phyloP scores from a whole-genome alignment of 1,140 invertebrate genomes.

The Plodia interpunctella region DNA sequence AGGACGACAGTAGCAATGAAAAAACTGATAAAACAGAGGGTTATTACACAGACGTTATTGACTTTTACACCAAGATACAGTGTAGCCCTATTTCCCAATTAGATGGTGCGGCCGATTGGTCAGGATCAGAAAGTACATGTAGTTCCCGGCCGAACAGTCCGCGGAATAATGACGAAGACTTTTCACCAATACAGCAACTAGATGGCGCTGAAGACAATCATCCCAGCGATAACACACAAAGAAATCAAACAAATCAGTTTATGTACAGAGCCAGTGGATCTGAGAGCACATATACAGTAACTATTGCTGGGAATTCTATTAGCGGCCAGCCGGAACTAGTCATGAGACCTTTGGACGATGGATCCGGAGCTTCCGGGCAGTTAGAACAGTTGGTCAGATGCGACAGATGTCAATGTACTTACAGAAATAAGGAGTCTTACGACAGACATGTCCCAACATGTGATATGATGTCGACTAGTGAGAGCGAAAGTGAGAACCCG shows the following conservation, averaged over 20 bases:
- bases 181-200: constrained; percentile 81
- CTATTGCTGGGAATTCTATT: constrained; percentile 66
- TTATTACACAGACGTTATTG: constrained; percentile 69
- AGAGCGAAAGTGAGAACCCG: constrained; percentile 82
- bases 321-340: constrained; percentile 67
- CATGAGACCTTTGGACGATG: constrained; percentile 71
- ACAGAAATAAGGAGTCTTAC: constrained; percentile 91
- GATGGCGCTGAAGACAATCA: constrained; percentile 86
- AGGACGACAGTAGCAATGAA: constrained; percentile 48
- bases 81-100: constrained; percentile 78
- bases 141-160: constrained; percentile 65
- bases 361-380: constrained; percentile 47
- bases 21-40: constrained; percentile 65
- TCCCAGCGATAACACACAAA: constrained; percentile 56
- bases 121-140: constrained; percentile 68
- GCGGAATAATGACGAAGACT: constrained; percentile 43
- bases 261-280: constrained; percentile 72
- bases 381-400: constrained; percentile 89
- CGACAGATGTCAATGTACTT: constrained; percentile 91
- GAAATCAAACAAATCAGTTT: constrained; percentile 62
- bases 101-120: constrained; percentile 81
- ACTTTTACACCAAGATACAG: constrained; percentile 75
- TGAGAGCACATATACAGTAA: constrained; percentile 70
- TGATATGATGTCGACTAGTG: constrained; percentile 85
- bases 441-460: constrained; percentile 89